These are phyloP conservation scores for Tipula vernalis DNA, from an alignment of 2,888 invertebrate species.

Conservation along the genomic window DNA sequence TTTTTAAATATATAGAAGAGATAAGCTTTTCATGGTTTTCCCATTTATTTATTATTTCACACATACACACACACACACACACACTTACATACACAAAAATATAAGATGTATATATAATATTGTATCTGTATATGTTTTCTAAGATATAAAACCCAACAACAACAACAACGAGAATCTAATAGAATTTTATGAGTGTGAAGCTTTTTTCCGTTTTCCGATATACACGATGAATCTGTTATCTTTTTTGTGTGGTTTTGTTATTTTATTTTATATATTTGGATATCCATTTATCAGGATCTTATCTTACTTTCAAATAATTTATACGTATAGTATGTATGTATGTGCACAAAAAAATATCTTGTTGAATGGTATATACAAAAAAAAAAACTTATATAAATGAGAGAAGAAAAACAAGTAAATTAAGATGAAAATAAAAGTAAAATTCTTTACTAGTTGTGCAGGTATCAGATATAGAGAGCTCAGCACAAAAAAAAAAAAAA, in stretches of 20 bases:
- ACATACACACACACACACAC: background rate
- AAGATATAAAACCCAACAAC: background rate
- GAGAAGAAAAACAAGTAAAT: background rate
- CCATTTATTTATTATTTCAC: background rate
- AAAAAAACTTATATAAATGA: background rate
- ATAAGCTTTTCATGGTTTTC: background rate
- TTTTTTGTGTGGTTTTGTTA: background rate
- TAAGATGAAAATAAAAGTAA: background rate
- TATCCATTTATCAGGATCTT: background rate
- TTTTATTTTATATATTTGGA: conserved; percentile 4
- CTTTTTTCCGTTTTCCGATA: background rate
- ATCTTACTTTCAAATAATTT: background rate
- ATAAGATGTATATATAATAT: background rate
- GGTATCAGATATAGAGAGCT: background rate
- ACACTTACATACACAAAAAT: background rate
- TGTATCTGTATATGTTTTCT: background rate
- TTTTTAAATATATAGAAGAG: background rate
- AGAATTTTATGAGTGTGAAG: background rate
- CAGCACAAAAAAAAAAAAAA: background rate
- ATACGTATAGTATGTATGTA: background rate
- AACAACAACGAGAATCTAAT: background rate
- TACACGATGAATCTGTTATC: background rate
- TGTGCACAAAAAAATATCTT: background rate
- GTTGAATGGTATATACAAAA: background rate
- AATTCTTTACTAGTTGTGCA: background rate